Evolutionary conservation across 2,888 invertebrate species (phyloP).

Genomic region (Torymus aiolomorphi): DNA sequence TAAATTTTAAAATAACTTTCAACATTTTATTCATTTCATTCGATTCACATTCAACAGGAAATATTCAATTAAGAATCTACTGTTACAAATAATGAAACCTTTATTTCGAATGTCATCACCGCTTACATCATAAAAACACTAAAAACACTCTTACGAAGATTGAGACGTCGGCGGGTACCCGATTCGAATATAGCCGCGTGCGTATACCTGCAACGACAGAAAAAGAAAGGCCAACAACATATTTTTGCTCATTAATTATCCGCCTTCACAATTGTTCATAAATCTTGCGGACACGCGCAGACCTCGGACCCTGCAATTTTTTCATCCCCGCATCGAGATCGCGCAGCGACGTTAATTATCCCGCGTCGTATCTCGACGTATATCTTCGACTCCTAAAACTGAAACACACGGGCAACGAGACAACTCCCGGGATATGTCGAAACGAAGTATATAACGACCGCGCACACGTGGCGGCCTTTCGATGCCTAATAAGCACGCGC

Average conservation of each 20-base stretch:
- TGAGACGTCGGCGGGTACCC: too few relatives aligned
- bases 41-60: too few relatives aligned
- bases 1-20: too few relatives aligned
- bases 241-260: constrained; percentile 27
- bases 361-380: neutral
- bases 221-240: neutral
- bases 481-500: too few relatives aligned
- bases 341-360: constrained; percentile 16
- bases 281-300: neutral
- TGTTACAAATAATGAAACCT: too few relatives aligned
- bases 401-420: neutral
- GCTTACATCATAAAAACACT: too few relatives aligned
- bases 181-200: too few relatives aligned
- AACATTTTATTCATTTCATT: too few relatives aligned
- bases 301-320: neutral
- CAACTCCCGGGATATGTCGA: neutral
- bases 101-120: too few relatives aligned
- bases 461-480: too few relatives aligned
- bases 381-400: neutral
- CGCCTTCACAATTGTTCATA: constrained; percentile 3
- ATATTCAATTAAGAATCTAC: too few relatives aligned
- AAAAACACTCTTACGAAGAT: too few relatives aligned
- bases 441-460: neutral
- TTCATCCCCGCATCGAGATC: neutral
- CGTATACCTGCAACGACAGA: neutral